phyloP scores from a whole-genome alignment of 2,888 invertebrate genomes.

The Stegophylla sp. region DNA sequence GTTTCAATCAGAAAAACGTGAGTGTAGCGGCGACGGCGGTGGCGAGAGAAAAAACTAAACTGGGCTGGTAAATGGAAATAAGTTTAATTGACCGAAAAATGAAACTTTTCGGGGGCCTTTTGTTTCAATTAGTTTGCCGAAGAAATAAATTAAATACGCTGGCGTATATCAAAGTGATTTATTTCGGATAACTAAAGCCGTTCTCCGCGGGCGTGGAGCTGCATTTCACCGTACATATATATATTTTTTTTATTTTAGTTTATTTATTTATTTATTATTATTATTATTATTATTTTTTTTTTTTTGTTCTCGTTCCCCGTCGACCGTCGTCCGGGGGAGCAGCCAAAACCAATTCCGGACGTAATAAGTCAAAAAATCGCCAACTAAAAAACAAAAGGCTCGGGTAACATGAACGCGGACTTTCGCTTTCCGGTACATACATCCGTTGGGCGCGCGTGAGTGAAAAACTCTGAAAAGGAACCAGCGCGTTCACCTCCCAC shows the following conservation, averaged over 20 bases:
- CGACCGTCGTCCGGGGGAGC: constrained; percentile 13
- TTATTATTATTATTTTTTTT: neutral
- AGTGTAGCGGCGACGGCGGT: constrained; percentile 13
- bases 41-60: constrained; percentile 54
- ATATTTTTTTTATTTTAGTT: constrained; percentile 25
- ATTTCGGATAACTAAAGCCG: constrained; percentile 57
- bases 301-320: neutral
- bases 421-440: neutral
- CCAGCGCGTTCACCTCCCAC: no score
- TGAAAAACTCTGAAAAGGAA: neutral
- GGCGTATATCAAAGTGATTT: constrained; percentile 59
- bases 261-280: constrained; percentile 17
- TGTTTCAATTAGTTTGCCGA: constrained; percentile 59
- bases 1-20: constrained; percentile 59
- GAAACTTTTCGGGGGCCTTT: constrained; percentile 58
- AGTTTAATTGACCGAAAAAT: constrained; percentile 59
- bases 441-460: neutral
- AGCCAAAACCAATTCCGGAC: constrained; percentile 36
- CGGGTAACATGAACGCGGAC: neutral
- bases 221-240: constrained; percentile 9
- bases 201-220: constrained; percentile 44
- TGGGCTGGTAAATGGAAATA: constrained; percentile 58
- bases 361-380: constrained; percentile 36
- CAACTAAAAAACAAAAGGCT: constrained; percentile 16
- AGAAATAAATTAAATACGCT: constrained; percentile 59